phyloP scores from a whole-genome alignment of 1,140 invertebrate species.

The Listronotus oregonensis region DNA sequence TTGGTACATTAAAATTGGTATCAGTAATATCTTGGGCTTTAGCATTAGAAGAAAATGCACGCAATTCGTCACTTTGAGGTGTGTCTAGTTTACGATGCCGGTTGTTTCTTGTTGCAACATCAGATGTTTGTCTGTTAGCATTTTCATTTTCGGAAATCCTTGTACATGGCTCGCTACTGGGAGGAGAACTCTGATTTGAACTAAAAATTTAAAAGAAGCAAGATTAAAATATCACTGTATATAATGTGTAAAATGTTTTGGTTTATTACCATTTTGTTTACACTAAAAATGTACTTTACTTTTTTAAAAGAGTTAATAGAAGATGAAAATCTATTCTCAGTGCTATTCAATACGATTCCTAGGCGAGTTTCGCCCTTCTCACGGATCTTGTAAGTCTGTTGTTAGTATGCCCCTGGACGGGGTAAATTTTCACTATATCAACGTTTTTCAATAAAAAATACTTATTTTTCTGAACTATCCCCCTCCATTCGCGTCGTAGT shows the following conservation, averaged over 20 bases:
- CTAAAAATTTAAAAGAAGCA: conserved; percentile 32
- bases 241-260: not conserved
- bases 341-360: no score
- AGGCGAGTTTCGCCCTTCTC: no score
- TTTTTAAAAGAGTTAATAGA: no score
- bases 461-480: no score
- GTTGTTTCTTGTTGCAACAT: conserved; percentile 34
- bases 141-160: conserved; percentile 47
- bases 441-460: no score
- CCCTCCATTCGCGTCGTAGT: no score
- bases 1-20: conserved; percentile 66
- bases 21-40: conserved; percentile 34
- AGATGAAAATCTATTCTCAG: no score
- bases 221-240: not conserved
- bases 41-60: conserved; percentile 38
- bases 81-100: conserved; percentile 34
- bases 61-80: conserved; percentile 29
- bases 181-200: conserved; percentile 51
- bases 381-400: no score
- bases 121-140: conserved; percentile 30
- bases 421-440: no score
- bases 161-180: conserved; percentile 45
- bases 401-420: no score
- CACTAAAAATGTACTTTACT: conserved; percentile 5
- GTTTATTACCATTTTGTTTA: not conserved